These are phyloP conservation scores for Circaetus cinerascens DNA, from an alignment of 2,113 vertebrate species.

Conservation along the genomic window DNA sequence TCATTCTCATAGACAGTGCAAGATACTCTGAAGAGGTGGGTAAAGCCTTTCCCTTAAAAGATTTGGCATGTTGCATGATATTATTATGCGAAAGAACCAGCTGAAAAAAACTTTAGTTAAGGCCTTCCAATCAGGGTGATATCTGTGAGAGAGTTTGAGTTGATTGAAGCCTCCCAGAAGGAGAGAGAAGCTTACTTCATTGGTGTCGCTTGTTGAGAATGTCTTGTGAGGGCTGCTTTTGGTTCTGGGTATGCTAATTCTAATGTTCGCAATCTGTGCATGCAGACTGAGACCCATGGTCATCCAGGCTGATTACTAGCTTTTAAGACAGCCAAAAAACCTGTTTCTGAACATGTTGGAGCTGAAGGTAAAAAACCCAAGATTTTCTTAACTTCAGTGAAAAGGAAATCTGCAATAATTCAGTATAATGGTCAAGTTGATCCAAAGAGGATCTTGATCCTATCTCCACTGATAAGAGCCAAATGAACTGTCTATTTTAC, in stretches of 20 bases:
- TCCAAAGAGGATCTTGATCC: not conserved
- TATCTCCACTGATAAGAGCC: not conserved
- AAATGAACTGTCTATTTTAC: not conserved
- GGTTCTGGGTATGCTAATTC: not conserved
- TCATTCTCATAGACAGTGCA: not conserved
- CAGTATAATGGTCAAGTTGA: not conserved
- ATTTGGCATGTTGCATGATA: not conserved
- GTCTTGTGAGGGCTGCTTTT: not conserved
- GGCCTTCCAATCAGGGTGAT: not conserved
- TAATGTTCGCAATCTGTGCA: not conserved
- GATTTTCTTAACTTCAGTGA: not conserved
- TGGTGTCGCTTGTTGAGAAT: not conserved
- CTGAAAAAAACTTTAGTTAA: not conserved
- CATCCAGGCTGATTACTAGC: not conserved
- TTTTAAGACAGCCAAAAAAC: not conserved
- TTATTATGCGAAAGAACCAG: fast-evolving
- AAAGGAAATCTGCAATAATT: not conserved
- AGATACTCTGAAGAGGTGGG: not conserved
- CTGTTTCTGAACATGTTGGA: not conserved
- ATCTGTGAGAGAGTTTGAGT: not conserved
- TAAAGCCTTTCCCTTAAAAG: not conserved
- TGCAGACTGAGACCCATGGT: not conserved
- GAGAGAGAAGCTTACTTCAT: not conserved
- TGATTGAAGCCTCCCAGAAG: not conserved
- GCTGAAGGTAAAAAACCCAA: not conserved